Percentiles rank a stretch among this genome's conserved stretches.
Evolutionary conservation across 2,888 invertebrate species (phyloP).

Genomic region (Anorthoa munda): DNA sequence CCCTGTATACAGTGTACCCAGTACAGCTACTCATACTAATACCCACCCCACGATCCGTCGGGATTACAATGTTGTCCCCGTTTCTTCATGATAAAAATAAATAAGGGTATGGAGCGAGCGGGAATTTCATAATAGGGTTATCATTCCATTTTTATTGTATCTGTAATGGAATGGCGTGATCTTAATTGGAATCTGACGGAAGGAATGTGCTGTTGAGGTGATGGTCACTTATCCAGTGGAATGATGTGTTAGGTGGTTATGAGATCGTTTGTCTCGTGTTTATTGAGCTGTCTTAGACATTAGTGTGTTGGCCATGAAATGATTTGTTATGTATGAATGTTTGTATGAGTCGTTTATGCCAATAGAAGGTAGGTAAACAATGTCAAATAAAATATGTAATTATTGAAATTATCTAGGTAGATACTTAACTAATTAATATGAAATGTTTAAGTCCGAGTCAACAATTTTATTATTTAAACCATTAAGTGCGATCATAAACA

Average conservation of each 20-base stretch:
- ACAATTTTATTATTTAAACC: no score
- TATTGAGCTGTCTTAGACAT: neutral
- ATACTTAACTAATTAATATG: no score
- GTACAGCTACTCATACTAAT: conserved; percentile 45
- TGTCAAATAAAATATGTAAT: neutral
- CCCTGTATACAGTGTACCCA: neutral
- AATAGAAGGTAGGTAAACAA: neutral
- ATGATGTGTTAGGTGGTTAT: conserved; percentile 18
- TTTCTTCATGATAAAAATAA: conserved; percentile 59
- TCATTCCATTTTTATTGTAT: conserved; percentile 65
- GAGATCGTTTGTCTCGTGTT: neutral
- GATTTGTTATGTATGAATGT: no score
- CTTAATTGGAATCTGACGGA: conserved; percentile 65
- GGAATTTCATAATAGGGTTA: conserved; percentile 65
- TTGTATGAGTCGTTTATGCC: neutral
- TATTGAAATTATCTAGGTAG: neutral
- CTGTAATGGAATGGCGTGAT: conserved; percentile 55
- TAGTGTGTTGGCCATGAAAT: neutral
- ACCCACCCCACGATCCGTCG: conserved; percentile 56
- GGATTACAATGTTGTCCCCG: conserved; percentile 61
- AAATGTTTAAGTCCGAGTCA: no score
- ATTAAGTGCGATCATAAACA: no score
- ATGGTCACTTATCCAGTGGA: neutral
- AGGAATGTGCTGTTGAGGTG: conserved; percentile 34
- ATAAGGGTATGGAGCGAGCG: conserved; percentile 53